Base-by-base conservation (phyloP, 2,888 invertebrate species). In the Bruchidius siliquastri region DNA sequence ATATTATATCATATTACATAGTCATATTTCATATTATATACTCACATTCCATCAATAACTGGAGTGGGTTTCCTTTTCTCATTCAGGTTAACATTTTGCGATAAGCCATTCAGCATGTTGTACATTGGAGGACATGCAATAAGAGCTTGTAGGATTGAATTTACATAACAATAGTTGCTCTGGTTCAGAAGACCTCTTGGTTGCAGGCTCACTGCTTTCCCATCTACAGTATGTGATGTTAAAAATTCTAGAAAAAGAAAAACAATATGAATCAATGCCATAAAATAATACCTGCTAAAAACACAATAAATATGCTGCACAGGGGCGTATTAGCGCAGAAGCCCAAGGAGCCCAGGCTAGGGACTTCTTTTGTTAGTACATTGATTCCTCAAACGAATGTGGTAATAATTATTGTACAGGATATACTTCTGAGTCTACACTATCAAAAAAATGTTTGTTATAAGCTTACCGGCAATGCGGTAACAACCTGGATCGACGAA, bases 91-190 rank as follows among this genome's bases (percentile, higher is more conserved):
- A 91, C 90, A 81, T 91, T 91, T 78, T 91, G 89, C 0, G 95
- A 93, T 81, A 97, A 88, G 67, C 93, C 91, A 81, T 92, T 92
- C 80, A 98, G 88, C 83, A 98, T 89, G 87, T 98, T 97, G 86
- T 96, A 97, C 87, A 98, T 95, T 0, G 98, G 97, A 21, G 98
- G 96, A 84, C 98, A 98, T 20, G 96, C 97, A 32, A 98, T 89
- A 79, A 98, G 87, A 0, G 98, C 97, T 87, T 98, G 97, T 67
- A 98, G 88, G 77, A 96, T 97, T 21, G 98, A 95, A 87, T 98
- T 98, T 76, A 98, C 96, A 84, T 98, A 98, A 88, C 98, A 98
- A 87, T 96, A 98, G 88, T 98, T 98, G 77, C 96, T 96, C 78
- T 94, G 92, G 87, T 98, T 98, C 72, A 94, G 94, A 71, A 98